Conservation (phyloP, 2,113 vertebrate species). For the Scatophagus argus region DNA sequence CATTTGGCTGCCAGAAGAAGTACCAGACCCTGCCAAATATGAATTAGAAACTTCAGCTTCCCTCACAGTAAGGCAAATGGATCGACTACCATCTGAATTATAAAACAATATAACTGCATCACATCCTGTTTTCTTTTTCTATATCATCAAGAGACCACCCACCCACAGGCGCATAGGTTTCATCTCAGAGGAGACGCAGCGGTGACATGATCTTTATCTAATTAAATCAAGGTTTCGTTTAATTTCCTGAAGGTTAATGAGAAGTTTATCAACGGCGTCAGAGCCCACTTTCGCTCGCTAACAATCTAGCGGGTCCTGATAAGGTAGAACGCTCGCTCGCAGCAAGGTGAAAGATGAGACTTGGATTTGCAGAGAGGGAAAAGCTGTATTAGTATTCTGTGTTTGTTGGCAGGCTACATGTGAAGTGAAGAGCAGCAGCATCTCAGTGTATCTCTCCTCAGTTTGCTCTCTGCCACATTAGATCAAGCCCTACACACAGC, state of each 20-base stretch:
- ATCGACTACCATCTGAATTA: slow-evolving; percentile 24
- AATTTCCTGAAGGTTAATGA: slow-evolving; percentile 83
- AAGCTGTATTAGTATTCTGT: slow-evolving; percentile 56
- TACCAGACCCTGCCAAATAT: slow-evolving; percentile 28
- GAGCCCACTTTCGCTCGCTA: slow-evolving; percentile 65
- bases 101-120: slow-evolving; percentile 11
- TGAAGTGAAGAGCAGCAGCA: slow-evolving; percentile 36
- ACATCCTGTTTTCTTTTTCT: slow-evolving; percentile 31
- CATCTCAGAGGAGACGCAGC: slow-evolving; percentile 65
- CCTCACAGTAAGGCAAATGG: slow-evolving; percentile 34
- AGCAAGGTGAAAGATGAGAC: slow-evolving; percentile 63
- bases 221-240: slow-evolving; percentile 79
- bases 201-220: slow-evolving; percentile 76
- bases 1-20: slow-evolving; percentile 49
- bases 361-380: slow-evolving; percentile 7
- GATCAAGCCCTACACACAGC: slow-evolving; percentile 40
- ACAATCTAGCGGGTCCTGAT: slow-evolving; percentile 54
- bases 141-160: not conserved
- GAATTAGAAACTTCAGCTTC: slow-evolving; percentile 60
- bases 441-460: slow-evolving; percentile 22
- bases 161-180: slow-evolving; percentile 31
- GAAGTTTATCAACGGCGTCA: slow-evolving; percentile 73
- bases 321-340: slow-evolving; percentile 38
- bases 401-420: slow-evolving; percentile 38
- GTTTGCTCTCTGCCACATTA: slow-evolving; percentile 55